phyloP scores from a whole-genome alignment of 1,140 invertebrate genomes.

The Hypsibius dujardini region DNA sequence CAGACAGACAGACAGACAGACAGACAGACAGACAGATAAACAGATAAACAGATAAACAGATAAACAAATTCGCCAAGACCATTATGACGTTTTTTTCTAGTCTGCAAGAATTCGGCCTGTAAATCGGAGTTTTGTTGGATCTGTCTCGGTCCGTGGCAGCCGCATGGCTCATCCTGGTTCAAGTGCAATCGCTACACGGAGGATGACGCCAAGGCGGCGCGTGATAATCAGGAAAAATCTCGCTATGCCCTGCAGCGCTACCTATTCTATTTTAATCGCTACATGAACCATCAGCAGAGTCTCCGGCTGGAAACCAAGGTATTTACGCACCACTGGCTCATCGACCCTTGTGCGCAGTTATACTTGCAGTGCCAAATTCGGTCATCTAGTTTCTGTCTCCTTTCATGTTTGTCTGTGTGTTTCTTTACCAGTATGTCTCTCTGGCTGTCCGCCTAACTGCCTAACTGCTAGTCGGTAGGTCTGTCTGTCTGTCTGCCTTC shows the following conservation, averaged over 20 bases:
- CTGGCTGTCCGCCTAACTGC: no score
- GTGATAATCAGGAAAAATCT: slow-evolving; percentile 85
- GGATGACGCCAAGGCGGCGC: slow-evolving; percentile 80
- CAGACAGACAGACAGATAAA: no score
- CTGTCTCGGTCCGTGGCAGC: slow-evolving; percentile 93
- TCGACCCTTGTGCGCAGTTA: no score
- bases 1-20: no score
- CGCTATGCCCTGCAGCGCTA: slow-evolving; percentile 77
- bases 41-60: no score
- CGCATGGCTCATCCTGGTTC: slow-evolving; percentile 95
- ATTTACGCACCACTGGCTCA: slow-evolving; percentile 12
- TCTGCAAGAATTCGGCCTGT: slow-evolving; percentile 95
- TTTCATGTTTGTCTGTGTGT: slow-evolving; percentile 15
- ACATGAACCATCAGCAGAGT: slow-evolving; percentile 98
- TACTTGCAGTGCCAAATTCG: no score
- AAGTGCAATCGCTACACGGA: slow-evolving; percentile 96
- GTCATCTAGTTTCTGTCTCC: neutral
- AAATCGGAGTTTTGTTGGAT: slow-evolving; percentile 98
- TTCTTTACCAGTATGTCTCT: no score
- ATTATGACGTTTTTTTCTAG: slow-evolving; percentile 26
- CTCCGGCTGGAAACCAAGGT: slow-evolving; percentile 89
- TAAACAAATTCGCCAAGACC: no score
- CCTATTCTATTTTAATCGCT: slow-evolving; percentile 94
- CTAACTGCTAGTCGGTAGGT: no score
- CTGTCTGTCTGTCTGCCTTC: no score